These are phyloP conservation scores for Plemyria rubiginata DNA, from an alignment of 2,888 invertebrate species.

Conservation along the genomic window DNA sequence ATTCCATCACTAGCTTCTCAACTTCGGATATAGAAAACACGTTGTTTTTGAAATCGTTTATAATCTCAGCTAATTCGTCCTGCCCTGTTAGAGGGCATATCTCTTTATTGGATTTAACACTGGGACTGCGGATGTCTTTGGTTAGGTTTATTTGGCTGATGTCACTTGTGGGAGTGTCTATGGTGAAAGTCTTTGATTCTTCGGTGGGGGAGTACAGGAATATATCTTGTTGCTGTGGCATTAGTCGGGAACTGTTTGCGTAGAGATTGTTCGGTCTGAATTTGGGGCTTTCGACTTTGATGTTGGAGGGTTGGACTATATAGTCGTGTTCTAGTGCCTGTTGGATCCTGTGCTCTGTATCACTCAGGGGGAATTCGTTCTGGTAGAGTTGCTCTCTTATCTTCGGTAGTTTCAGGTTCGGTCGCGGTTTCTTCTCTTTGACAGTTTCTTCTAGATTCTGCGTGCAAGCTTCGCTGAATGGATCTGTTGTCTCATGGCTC, in stretches of 20 bases:
- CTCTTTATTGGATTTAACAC: conserved; percentile 75
- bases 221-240: conserved; percentile 74
- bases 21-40: conserved; percentile 94
- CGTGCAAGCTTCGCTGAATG: conserved; percentile 80
- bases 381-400: conserved; percentile 79
- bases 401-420: conserved; percentile 72
- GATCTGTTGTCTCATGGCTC: conserved; percentile 59
- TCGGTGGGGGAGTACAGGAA: conserved; percentile 81
- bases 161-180: conserved; percentile 81
- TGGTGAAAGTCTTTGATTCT: conserved; percentile 75
- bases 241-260: conserved; percentile 75
- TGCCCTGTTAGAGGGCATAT: conserved; percentile 82
- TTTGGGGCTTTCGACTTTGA: conserved; percentile 83
- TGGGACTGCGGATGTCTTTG: conserved; percentile 74
- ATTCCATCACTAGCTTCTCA: conserved; percentile 93
- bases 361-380: conserved; percentile 72
- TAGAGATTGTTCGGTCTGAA: conserved; percentile 79
- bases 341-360: conserved; percentile 70
- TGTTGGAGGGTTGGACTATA: conserved; percentile 86
- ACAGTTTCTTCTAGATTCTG: conserved; percentile 72
- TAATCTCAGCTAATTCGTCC: conserved; percentile 93
- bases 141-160: conserved; percentile 79
- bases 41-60: conserved; percentile 95
- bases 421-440: conserved; percentile 75
- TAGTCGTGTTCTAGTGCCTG: conserved; percentile 85